Evolutionary conservation across 1,140 invertebrate species (phyloP).

Genomic region (Panulirus ornatus): DNA sequence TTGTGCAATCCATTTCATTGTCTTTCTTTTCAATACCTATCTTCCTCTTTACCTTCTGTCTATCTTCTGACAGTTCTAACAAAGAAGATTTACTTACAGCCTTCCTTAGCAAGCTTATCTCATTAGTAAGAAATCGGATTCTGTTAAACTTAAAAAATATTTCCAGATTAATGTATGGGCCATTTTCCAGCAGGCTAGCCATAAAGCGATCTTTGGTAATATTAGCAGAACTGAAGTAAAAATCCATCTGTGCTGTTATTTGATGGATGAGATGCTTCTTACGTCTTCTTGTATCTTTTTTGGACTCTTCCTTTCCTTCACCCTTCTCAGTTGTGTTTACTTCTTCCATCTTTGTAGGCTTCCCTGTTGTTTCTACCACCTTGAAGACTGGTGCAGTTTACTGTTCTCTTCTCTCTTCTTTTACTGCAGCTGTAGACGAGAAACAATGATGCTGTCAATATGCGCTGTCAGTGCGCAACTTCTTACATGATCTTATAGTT

Average conservation of each 20-base stretch:
- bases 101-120: conserved; percentile 37
- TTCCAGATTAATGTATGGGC: conserved; percentile 28
- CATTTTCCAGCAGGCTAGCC: conserved; percentile 3
- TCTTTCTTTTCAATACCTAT: conserved; percentile 14
- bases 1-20: conserved; percentile 52
- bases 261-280: conserved; percentile 54
- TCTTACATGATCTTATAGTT: neutral
- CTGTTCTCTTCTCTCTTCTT: conserved; percentile 32
- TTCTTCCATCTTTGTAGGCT: neutral
- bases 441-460: conserved; percentile 60
- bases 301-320: neutral
- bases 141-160: conserved; percentile 59
- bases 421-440: conserved; percentile 60
- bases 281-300: conserved; percentile 29
- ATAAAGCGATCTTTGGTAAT: conserved; percentile 55
- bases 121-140: conserved; percentile 50
- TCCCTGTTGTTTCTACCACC: conserved; percentile 10
- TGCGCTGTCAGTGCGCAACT: conserved; percentile 16
- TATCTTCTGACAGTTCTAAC: conserved; percentile 54
- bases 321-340: neutral
- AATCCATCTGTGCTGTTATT: conserved; percentile 60
- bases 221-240: conserved; percentile 65
- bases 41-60: conserved; percentile 45
- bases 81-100: conserved; percentile 55
- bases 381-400: neutral